These are phyloP conservation scores for Linyphia triangularis DNA, from an alignment of 2,888 invertebrate species.

Conservation along the genomic window DNA sequence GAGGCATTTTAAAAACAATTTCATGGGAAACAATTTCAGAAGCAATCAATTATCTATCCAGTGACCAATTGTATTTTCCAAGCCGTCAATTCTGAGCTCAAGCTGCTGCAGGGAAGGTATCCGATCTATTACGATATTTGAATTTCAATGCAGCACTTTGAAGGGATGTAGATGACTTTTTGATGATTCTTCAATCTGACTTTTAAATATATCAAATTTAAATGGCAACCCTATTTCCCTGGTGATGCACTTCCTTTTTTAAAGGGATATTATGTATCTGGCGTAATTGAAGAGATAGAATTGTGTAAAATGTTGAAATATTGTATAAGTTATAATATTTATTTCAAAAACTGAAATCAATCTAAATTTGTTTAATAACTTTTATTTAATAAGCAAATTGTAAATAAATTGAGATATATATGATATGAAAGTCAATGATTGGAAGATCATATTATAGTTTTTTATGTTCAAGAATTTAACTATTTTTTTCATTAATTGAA, in stretches of 20 bases:
- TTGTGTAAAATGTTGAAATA: too few relatives aligned
- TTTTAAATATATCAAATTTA: conserved; percentile 66
- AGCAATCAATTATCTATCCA: conserved; percentile 30
- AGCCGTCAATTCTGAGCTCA: conserved; percentile 5
- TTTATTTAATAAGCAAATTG: too few relatives aligned
- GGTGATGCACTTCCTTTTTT: conserved; percentile 11
- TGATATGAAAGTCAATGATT: too few relatives aligned
- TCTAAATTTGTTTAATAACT: too few relatives aligned
- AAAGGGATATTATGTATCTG: not conserved
- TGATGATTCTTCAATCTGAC: conserved; percentile 66
- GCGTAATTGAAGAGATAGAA: too few relatives aligned
- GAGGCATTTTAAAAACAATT: not conserved
- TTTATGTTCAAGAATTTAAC: too few relatives aligned
- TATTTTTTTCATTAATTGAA: too few relatives aligned
- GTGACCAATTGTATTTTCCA: conserved; percentile 32
- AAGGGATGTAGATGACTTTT: conserved; percentile 70
- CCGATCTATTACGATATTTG: conserved; percentile 62
- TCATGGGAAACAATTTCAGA: conserved; percentile 18
- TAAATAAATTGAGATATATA: too few relatives aligned
- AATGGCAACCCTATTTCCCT: conserved; percentile 7
- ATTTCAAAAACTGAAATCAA: too few relatives aligned
- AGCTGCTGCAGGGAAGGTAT: conserved; percentile 53
- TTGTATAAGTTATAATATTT: too few relatives aligned
- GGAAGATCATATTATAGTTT: too few relatives aligned
- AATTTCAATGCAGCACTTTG: conserved; percentile 55